Evolutionary conservation across 1,140 invertebrate species (phyloP), one percentile per base, ranked within the genome.

Genomic region (Zaprionus ornatus): DNA sequence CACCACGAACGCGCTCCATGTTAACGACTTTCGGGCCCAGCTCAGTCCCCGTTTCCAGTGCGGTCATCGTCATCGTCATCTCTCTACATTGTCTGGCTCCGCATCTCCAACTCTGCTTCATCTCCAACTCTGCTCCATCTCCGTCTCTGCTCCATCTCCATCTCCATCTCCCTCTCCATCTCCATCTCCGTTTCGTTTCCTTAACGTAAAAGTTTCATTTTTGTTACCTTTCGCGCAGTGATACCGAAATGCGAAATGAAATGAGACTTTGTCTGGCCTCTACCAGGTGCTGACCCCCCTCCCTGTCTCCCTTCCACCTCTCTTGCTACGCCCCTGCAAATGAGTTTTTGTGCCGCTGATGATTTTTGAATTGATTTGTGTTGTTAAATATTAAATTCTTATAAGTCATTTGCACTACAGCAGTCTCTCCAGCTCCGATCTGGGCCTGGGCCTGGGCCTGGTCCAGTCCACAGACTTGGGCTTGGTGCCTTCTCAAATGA

Each of bases 301-400:
- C 19, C 9, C 19, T 3, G 17, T 48, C 42, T 7, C 4, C n/a
- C n/a, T 6, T 17, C 1, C 42, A 17, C 5, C 45, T 12, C 45
- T 4, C 45, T 4, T 21, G 70, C 74, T 80, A 81, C 84, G 88
- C 61, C 40, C 40, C 40, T 45, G 40, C 84, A 87, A 87, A 87
- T 87, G 84, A 88, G 84, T 79, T 84, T 81, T 87, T 86, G 65
- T 75, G 56, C 52, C 66, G 37, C 80, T 87, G 80, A 87, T 87
- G 87, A 91, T 91, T 91, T 91, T 91, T 84, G 88, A 91, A 91
- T 91, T 91, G 87, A 91, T 91, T 91, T 91, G 88, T 91, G 87
- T 91, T 91, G 87, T 91, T 91, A 91, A 91, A 91, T 91, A 91
- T 91, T 91, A 91, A 91, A 91, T 91, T 91, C 87, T 91, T 91